Percentiles rank a stretch among this genome's conserved stretches.
These are phyloP conservation scores for Morelia viridis DNA, from an alignment of 2,797 vertebrate species.

Conservation along the genomic window DNA sequence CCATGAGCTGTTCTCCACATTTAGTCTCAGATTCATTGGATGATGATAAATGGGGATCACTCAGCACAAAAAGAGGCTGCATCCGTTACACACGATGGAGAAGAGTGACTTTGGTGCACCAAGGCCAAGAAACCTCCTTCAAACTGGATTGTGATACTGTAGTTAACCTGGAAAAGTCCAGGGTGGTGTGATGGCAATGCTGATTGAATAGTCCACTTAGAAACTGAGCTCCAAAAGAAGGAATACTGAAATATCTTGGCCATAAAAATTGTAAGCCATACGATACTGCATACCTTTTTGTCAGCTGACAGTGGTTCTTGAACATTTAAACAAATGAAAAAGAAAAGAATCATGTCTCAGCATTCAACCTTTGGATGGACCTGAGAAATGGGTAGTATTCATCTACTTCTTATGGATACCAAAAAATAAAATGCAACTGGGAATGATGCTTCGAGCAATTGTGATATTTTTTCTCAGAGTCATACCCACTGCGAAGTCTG, in stretches of 20 bases:
- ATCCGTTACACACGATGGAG: conserved; percentile 39
- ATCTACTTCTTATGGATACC: neutral
- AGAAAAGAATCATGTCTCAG: neutral
- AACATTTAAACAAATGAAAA: conserved; percentile 4
- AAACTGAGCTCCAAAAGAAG: conserved; percentile 34
- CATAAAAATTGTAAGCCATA: neutral
- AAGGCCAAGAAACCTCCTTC: conserved; percentile 23
- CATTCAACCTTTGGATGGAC: conserved; percentile 28
- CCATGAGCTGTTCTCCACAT: conserved; percentile 77
- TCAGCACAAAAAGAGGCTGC: conserved; percentile 49
- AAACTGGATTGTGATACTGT: conserved; percentile 20
- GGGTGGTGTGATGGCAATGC: neutral
- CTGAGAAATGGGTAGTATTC: neutral
- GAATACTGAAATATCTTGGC: neutral
- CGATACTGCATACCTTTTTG: neutral
- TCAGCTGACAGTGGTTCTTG: neutral
- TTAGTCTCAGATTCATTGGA: conserved; percentile 78
- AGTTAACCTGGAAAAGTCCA: conserved; percentile 38
- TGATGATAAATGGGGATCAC: conserved; percentile 68
- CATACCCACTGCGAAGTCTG: neutral
- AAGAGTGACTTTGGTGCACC: conserved; percentile 14
- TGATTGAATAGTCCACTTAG: conserved; percentile 29
- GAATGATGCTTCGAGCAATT: conserved; percentile 5
- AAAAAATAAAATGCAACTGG: neutral
- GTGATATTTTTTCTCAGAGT: neutral